Evolutionary conservation across 2,888 invertebrate genomes (phyloP).

Genomic region (Phortica magna): DNA sequence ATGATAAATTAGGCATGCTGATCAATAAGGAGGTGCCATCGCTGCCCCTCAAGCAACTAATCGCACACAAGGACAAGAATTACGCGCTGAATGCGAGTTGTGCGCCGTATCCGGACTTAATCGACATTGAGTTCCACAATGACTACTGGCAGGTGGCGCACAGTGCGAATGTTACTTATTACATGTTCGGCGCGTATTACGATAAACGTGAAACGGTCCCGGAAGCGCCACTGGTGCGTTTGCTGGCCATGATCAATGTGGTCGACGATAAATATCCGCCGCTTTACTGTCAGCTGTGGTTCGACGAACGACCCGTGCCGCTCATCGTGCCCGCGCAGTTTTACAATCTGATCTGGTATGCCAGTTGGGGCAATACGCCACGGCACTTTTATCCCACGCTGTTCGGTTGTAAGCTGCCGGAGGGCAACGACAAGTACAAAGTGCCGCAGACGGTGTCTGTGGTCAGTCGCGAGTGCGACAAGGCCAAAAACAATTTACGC

Average conservation of each 20-base stretch:
- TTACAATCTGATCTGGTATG: slow-evolving; percentile 94
- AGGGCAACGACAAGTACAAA: slow-evolving; percentile 52
- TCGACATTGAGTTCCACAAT: slow-evolving; percentile 93
- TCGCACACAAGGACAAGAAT: background rate
- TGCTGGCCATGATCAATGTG: slow-evolving; percentile 91
- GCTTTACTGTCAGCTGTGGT: slow-evolving; percentile 93
- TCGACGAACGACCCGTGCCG: slow-evolving; percentile 86
- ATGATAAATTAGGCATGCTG: slow-evolving; percentile 42
- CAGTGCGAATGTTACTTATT: slow-evolving; percentile 88
- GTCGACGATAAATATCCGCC: slow-evolving; percentile 81
- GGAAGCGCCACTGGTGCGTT: slow-evolving; percentile 88
- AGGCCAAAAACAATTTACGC: slow-evolving; percentile 87
- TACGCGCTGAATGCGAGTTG: slow-evolving; percentile 78
- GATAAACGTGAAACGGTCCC: slow-evolving; percentile 86
- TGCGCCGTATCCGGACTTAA: slow-evolving; percentile 89
- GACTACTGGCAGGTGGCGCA: slow-evolving; percentile 93
- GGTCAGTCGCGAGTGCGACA: slow-evolving; percentile 88
- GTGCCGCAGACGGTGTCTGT: slow-evolving; percentile 83
- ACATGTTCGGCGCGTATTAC: slow-evolving; percentile 92
- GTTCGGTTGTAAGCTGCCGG: slow-evolving; percentile 90
- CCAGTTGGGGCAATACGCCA: slow-evolving; percentile 92
- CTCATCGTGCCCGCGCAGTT: slow-evolving; percentile 87
- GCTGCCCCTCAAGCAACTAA: slow-evolving; percentile 56
- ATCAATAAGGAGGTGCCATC: slow-evolving; percentile 57
- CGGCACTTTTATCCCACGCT: slow-evolving; percentile 91